These are phyloP conservation scores for Burhinus bistriatus DNA, from an alignment of 2,113 vertebrate species.

Conservation along the genomic window DNA sequence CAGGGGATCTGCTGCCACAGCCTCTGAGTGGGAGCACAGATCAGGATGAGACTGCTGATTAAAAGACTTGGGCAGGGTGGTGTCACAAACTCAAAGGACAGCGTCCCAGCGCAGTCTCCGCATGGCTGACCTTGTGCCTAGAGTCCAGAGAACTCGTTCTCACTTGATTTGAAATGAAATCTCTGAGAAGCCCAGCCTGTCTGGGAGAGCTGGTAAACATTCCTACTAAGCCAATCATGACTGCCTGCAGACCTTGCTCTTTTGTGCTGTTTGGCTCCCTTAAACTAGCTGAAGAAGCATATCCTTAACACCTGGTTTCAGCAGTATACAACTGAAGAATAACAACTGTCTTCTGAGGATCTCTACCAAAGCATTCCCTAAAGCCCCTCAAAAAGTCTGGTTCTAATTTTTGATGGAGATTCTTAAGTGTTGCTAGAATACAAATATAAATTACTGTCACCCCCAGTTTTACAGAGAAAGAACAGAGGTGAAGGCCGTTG, in stretches of 20 bases:
- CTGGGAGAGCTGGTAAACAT: neutral
- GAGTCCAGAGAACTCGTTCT: neutral
- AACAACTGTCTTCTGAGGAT: neutral
- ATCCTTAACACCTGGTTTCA: neutral
- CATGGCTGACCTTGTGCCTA: neutral
- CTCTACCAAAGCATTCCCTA: neutral
- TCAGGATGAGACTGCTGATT: neutral
- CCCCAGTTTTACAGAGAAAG: neutral
- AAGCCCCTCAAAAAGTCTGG: neutral
- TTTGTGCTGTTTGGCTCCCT: neutral
- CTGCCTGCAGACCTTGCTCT: neutral
- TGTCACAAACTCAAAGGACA: neutral
- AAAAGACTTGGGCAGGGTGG: neutral
- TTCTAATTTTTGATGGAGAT: neutral
- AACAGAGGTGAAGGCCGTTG: neutral
- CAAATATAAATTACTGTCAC: neutral
- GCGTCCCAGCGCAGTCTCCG: rapidly evolving
- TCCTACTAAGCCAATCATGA: neutral
- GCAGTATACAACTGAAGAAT: neutral
- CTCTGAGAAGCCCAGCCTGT: neutral
- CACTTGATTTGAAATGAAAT: neutral
- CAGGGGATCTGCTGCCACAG: neutral
- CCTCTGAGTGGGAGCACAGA: neutral
- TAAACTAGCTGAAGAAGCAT: neutral
- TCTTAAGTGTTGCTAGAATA: neutral